Evolutionary conservation across 2,888 invertebrate species (phyloP), one percentile per base, ranked within the genome.

Genomic region (Melinaea marsaeus): DNA sequence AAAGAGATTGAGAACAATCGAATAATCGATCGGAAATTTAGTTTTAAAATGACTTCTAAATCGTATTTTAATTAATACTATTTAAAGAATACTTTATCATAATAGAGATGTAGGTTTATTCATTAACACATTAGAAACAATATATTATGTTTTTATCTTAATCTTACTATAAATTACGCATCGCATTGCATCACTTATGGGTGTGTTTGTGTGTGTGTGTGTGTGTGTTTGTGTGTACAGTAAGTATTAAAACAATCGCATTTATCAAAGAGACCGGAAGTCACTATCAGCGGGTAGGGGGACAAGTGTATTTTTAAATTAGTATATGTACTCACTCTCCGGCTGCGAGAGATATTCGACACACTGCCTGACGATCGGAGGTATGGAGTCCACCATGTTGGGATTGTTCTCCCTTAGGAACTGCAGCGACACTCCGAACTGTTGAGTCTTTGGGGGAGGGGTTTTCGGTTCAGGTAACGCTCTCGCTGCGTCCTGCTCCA

Each of bases 391-490:
- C 33, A 95, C 94, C 79, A 93, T 91, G 64, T 91, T 87, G 13
- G 93, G 85, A 81, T 98, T 96, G 82, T 98, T 94, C 67, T 96
- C 94, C 79, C 96, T 96, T 67, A 99, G 98, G 83, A 96, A 97
- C 78, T 95, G 94, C 63, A 99, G 91, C 3, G 97, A 94, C 2
- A 99, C 99, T 35, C 99, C 98, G 87, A 99, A 99, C 88, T 99
- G 99, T 80, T 98, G 97, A 5, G 97, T 97, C 48, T 92, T 91
- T 56, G 84, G 86, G 47, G 91, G 84, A 0, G 79, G 79, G 7
- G 51, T 32, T 22, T 32, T 51, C 9, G 51, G 51, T 32, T 51
- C 51, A 86, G 47, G 91, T 84, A 0, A 79, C 79, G 65, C 66
- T 51, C 70, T 71, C 0, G 71, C 58, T 5, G 73, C 73, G 1